phyloP scores from a whole-genome alignment of 2,113 vertebrate genomes.

The Hippolais icterina region DNA sequence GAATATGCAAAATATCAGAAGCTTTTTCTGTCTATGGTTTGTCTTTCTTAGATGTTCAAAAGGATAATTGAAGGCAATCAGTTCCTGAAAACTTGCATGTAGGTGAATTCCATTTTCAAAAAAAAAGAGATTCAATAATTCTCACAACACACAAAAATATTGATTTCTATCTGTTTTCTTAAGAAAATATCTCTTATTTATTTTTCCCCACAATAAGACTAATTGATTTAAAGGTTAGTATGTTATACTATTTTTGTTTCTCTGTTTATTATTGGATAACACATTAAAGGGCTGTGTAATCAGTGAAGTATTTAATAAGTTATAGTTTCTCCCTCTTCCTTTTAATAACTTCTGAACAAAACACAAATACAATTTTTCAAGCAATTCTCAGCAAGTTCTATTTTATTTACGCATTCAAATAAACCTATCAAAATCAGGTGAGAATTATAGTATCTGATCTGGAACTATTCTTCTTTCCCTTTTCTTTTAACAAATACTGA shows the following conservation, averaged over 20 bases:
- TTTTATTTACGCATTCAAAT: background rate
- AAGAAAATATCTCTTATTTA: background rate
- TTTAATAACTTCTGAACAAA: background rate
- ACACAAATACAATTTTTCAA: background rate
- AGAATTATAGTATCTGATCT: background rate
- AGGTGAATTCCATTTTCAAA: conserved; percentile 16
- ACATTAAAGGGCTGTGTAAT: background rate
- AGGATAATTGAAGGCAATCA: conserved; percentile 64
- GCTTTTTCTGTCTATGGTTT: conserved; percentile 61
- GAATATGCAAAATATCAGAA: conserved; percentile 68
- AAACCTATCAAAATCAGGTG: background rate
- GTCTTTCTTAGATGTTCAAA: conserved; percentile 63
- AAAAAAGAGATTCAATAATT: conserved; percentile 36
- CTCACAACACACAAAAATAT: background rate
- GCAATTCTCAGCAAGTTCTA: background rate
- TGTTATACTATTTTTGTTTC: conserved; percentile 6
- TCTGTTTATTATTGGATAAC: background rate
- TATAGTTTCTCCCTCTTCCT: background rate
- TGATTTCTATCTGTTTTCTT: conserved; percentile 20
- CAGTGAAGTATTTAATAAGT: background rate
- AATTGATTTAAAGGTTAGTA: background rate
- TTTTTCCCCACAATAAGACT: background rate
- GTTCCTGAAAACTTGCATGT: conserved; percentile 51
- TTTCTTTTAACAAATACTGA: background rate
- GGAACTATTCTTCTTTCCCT: background rate